Base-by-base conservation (phyloP, 2,113 vertebrate genomes). In the Caranx melampygus region DNA sequence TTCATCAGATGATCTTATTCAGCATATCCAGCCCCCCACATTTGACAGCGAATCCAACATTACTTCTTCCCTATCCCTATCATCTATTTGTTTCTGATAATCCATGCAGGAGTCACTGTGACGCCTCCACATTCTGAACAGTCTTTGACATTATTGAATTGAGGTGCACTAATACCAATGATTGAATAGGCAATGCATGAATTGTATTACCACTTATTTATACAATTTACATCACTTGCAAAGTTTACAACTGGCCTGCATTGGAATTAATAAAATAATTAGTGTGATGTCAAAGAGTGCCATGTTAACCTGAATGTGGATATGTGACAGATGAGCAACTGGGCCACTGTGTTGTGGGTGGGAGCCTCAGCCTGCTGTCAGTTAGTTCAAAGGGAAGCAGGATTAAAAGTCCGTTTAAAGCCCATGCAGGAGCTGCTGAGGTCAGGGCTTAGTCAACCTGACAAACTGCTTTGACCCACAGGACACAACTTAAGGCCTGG, bases 331-430 rank as follows among this genome's bases (percentile, higher is more conserved):
- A 47, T 65, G 16, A 16, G 55, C 13, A 26, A 59, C 33, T n/a
- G 51, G 34, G 7, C 8, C 15, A 37, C 20, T 49, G 9, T 52
- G 18, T 15, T 40, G 57, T 51, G 44, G 75, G 68, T 54, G 57
- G 78, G 57, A 69, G 34, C 21, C 34, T 45, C 37, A 77, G 54
- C 58, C 65, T 65, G 51, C 3, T 59, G 66, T 66, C 20, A 40
- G 75, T 79, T 80, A 70, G 72, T 71, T 82, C 49, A 75, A 71
- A 84, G 49, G 74, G 74, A 88, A 93, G 90, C 83, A 89, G 89
- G 90, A 91, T 92, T 93, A 90, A 81, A 90, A 65, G 63, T 85
- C 82, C 66, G 72, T 58, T 83, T 89, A 87, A 87, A 87, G 87
- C 67, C 31, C 12, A 15, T 34, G 64, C 45, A 57, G 34, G 63